phyloP scores from a whole-genome alignment of 2,797 vertebrate genomes.

The Holocentrus rufus region DNA sequence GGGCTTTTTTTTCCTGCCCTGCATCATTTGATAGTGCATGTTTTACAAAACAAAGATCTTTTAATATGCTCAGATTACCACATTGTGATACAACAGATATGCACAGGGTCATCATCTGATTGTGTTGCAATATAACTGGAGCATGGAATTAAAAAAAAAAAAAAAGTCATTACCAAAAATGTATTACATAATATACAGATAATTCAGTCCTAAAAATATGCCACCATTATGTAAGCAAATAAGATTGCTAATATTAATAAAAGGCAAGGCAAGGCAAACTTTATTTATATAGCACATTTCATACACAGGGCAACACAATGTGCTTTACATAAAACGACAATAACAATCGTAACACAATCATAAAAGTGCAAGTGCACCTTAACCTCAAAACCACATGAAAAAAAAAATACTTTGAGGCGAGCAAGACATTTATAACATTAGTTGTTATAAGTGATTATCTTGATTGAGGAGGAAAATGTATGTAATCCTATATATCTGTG shows the following conservation, averaged over 20 bases:
- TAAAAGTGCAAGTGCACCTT: too few relatives aligned
- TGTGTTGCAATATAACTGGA: conserved; percentile 11
- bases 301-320: too few relatives aligned
- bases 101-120: conserved; percentile 12
- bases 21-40: conserved; percentile 32
- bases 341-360: too few relatives aligned
- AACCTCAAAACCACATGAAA: too few relatives aligned
- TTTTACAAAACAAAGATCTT: conserved; percentile 34
- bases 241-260: not conserved
- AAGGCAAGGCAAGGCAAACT: too few relatives aligned
- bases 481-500: conserved; percentile 2
- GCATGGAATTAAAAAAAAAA: not conserved
- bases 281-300: too few relatives aligned
- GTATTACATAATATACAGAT: not conserved
- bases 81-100: conserved; percentile 10
- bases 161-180: conserved; percentile 5
- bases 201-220: not conserved
- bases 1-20: conserved; percentile 27
- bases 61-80: conserved; percentile 4
- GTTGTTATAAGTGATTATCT: conserved; percentile 10
- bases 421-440: too few relatives aligned
- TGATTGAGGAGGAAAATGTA: conserved; percentile 13
- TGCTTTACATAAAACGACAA: too few relatives aligned
- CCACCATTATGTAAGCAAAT: not conserved
- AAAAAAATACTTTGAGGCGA: too few relatives aligned